Base-by-base conservation (phyloP, 2,888 invertebrate genomes). In the Spicauda simplicius region DNA sequence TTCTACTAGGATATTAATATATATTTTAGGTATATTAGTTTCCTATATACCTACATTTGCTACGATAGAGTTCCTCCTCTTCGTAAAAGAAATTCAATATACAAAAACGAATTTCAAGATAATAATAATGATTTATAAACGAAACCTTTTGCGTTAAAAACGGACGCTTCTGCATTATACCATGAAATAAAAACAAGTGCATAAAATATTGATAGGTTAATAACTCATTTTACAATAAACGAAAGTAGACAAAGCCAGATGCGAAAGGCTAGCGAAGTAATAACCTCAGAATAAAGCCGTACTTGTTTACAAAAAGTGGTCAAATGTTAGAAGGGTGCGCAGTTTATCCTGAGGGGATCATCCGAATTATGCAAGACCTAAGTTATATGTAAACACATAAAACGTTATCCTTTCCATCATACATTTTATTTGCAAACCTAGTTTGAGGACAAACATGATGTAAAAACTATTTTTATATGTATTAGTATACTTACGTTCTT, bases 331-430 rank as follows among this genome's bases (percentile, higher is more conserved):
- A 14, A 41, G 41, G 41, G 41, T 41, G 41, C 41, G 41, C 41
- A 41, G 41, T 41, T 41, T 41, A 41, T 41, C 14, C 41, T 41
- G 41, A 41, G 41, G 14, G 41, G 41, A 41, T 41, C 41, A 41
- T 14, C 41, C 41, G 41, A 41, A 41, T 41, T 41, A 41, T 41
- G 41, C 41, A 41, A 41, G 41, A 41, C 14, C 41, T 41, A 41
- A 41, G 41, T 41, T 41, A 41, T 41, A 41, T 41, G 41, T 41
- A 41, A 41, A 41, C 41, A 41, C 41, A 41, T 41, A 41, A 41
- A 41, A 41, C 41, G 14, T 41, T 41, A 41, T 41, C 41, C 41
- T 14, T 41, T 41, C 41, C 14, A 41, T 41, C 41, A 41, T 41
- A 41, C 41, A 41, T 41, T 41, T 41, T 41, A 41, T 41, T 41